A percentile compares a stretch with the other conserved stretches of the same genome.
Conservation (phyloP, 2,888 invertebrate species). For the Sminthurinus aureus region DNA sequence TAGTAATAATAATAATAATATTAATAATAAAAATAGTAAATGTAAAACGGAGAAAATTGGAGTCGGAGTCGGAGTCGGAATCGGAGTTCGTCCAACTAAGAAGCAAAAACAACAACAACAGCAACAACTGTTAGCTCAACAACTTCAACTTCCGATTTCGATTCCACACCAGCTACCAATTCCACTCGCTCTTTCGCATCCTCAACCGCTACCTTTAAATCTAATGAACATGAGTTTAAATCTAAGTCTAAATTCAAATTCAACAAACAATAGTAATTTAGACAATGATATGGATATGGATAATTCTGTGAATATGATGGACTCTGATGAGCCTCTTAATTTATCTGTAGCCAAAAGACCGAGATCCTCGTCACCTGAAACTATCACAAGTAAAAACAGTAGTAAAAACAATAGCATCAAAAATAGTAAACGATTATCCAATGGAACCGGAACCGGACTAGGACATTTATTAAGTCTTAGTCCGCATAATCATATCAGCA, state of each 20-base stretch:
- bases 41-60: neutral
- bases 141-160: too few relatives aligned
- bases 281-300: neutral
- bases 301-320: neutral
- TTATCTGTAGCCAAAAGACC: constrained; percentile 60
- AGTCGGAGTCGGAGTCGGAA: neutral
- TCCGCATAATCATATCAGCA: constrained; percentile 3
- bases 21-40: neutral
- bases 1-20: neutral
- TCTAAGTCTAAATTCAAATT: too few relatives aligned
- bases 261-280: too few relatives aligned
- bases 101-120: too few relatives aligned
- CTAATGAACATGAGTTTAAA: neutral
- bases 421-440: constrained; percentile 19
- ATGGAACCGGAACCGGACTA: constrained; percentile 1
- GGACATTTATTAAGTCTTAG: neutral
- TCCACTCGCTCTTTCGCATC: constrained; percentile 6
- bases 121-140: neutral
- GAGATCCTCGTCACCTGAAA: constrained; percentile 49
- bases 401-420: constrained; percentile 39
- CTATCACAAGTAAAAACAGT: neutral
- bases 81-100: neutral
- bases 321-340: constrained; percentile 63
- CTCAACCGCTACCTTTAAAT: neutral
- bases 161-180: neutral